phyloP scores from a whole-genome alignment of 2,888 invertebrate species.

The Synergus laeviventris region DNA sequence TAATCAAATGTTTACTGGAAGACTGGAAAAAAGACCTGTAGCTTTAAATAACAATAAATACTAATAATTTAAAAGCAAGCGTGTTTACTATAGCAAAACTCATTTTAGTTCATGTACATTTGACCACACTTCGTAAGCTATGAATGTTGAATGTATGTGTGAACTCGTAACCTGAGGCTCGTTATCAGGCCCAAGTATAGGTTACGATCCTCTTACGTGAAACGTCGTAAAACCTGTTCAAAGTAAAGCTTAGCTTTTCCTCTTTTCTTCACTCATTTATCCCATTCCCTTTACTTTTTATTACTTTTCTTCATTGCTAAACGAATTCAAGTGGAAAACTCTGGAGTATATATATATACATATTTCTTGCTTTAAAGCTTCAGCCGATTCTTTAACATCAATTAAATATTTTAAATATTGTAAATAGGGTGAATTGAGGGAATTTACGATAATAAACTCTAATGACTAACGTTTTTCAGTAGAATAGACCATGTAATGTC shows the following conservation, averaged over 20 bases:
- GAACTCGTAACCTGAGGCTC: conserved; percentile 11
- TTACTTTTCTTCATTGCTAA: background rate
- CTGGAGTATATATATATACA: background rate
- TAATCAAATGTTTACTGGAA: background rate
- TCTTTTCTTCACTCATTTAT: conserved; percentile 14
- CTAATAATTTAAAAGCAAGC: background rate
- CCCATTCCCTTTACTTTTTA: background rate
- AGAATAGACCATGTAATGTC: no score
- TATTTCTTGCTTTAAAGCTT: background rate
- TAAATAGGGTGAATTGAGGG: no score
- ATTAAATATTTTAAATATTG: background rate
- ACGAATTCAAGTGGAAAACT: background rate
- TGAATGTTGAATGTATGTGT: conserved; percentile 10
- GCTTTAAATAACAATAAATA: background rate
- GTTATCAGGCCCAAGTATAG: conserved; percentile 21
- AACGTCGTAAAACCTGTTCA: conserved; percentile 31
- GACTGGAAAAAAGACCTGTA: no score
- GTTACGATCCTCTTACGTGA: conserved; percentile 39
- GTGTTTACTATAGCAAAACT: background rate
- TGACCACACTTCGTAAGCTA: background rate
- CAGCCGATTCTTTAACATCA: background rate
- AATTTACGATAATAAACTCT: no score
- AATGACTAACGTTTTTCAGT: no score
- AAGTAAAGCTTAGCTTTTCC: conserved; percentile 22
- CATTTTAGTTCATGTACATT: background rate